These are phyloP conservation scores for Phyllotis vaccarum DNA, from an alignment of 2,797 vertebrate species.

Conservation along the genomic window DNA sequence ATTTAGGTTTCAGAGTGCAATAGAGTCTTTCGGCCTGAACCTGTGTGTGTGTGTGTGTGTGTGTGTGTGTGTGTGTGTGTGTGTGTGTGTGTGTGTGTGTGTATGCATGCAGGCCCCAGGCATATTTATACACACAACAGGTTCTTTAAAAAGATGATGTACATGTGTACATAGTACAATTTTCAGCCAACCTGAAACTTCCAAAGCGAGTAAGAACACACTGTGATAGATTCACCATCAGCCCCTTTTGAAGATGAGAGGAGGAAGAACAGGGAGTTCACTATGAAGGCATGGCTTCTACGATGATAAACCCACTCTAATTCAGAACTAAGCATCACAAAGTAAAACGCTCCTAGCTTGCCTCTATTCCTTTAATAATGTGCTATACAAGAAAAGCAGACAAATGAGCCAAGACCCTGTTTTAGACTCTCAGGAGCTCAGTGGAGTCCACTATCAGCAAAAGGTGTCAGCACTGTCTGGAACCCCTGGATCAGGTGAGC, in stretches of 20 bases:
- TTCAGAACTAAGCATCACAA: neutral
- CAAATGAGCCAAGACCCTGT: neutral
- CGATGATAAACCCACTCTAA: neutral
- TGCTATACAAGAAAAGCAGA: neutral
- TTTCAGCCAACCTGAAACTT: constrained; percentile 18
- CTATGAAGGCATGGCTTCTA: neutral
- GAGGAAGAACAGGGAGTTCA: neutral
- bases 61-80: neutral
- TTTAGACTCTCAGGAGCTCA: neutral
- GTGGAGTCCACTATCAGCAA: constrained; percentile 46
- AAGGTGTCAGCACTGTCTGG: constrained; percentile 74
- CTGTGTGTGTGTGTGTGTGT: neutral
- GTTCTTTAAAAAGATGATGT: neutral
- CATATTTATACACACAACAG: accelerated
- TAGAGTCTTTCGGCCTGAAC: neutral
- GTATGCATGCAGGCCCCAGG: too few relatives aligned
- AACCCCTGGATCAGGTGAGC: constrained; percentile 42
- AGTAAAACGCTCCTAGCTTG: neutral
- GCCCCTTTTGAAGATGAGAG: constrained; percentile 15
- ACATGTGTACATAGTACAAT: neutral
- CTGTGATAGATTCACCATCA: neutral
- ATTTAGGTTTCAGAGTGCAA: constrained; percentile 51
- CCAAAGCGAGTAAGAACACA: neutral
- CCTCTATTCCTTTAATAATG: neutral
- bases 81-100: too few relatives aligned